These are phyloP conservation scores for Scyliorhinus canicula DNA, from an alignment of 2,797 vertebrate species.

Conservation along the genomic window DNA sequence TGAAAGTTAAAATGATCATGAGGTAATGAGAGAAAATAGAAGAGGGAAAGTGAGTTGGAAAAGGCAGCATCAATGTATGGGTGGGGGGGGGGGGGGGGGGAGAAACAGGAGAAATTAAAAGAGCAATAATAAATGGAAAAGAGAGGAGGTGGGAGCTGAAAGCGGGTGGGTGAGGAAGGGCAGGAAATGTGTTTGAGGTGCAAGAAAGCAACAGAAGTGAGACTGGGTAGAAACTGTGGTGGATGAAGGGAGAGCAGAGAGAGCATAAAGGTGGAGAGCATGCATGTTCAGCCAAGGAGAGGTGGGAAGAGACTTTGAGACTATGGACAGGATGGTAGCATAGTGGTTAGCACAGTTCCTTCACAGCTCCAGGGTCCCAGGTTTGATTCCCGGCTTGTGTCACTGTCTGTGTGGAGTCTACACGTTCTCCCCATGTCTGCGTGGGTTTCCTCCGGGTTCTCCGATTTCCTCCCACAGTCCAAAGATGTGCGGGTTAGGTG, in stretches of 20 bases:
- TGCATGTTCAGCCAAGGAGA: not conserved
- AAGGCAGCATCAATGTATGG: not conserved
- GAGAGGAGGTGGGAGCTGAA: not conserved
- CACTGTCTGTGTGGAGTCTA: too few relatives aligned
- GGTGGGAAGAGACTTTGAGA: not conserved
- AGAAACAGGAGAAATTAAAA: not conserved
- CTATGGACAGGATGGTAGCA: too few relatives aligned
- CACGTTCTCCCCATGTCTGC: too few relatives aligned
- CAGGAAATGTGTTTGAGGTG: too few relatives aligned
- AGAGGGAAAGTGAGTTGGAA: not conserved
- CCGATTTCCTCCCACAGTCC: too few relatives aligned
- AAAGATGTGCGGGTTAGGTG: too few relatives aligned
- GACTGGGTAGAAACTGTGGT: not conserved
- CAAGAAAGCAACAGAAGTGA: not conserved
- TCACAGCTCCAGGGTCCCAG: too few relatives aligned
- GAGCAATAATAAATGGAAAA: not conserved
- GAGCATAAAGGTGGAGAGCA: not conserved
- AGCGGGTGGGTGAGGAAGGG: not conserved
- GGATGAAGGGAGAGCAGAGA: not conserved
- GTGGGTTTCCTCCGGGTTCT: too few relatives aligned
- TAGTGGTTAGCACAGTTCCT: too few relatives aligned
- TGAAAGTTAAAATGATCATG: not conserved
- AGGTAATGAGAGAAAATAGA: not conserved
- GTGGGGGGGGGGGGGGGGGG: too few relatives aligned
- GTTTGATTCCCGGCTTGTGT: too few relatives aligned